Evolutionary conservation across 2,797 vertebrate genomes (phyloP), one percentile per base, ranked within the genome.

Genomic region (Ptychadena robeensis): DNA sequence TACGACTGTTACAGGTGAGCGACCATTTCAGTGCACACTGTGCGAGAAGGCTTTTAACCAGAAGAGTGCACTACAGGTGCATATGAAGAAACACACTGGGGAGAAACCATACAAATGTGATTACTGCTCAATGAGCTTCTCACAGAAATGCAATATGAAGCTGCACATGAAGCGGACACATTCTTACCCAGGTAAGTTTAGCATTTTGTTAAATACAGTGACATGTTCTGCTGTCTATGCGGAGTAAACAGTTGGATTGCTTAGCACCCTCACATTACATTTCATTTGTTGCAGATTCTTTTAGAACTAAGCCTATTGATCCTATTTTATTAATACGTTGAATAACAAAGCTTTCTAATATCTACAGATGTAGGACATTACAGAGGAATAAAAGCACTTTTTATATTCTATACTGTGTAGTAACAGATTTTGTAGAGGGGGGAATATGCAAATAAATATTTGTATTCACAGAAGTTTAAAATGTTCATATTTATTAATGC

Each of bases 91-190:
- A 87, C 98, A 99, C 92, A 99, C 97, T 0, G 98, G 98, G 7
- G 97, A 98, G 92, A 95, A 97, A 90, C 98, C 98, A 53, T 98
- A 98, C 85, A 95, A 95, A 87, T 99, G 98, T n/a, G 95, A 95
- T 87, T 94, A 96, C 87, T 99, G 97, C 86, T 94, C 92, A 87
- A 97, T 99, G 94, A 92, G 96, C 69, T 99, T 99, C 92, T 98
- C 98, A 0, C 98, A 99, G 94, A 99, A 98, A 91, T 98, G 98
- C 96, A 99, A 99, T 94, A 99, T 99, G 98, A 99, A 98, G 44
- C 94, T 99, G 73, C 98, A 99, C 86, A 95, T 99, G 97, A 97
- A 96, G 89, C 93, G 98, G 34, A 95, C 97, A 1, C 98, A 99
- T 32, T 93, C 95, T 88, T 96, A 94, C 65, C 69, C 89, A 0